A percentile compares a stretch with the other conserved stretches of the same genome.
These are phyloP conservation scores for Holothuria glaberrima DNA, from an alignment of 35 echinoderm and acorn worm genomes.

Conservation along the genomic window DNA sequence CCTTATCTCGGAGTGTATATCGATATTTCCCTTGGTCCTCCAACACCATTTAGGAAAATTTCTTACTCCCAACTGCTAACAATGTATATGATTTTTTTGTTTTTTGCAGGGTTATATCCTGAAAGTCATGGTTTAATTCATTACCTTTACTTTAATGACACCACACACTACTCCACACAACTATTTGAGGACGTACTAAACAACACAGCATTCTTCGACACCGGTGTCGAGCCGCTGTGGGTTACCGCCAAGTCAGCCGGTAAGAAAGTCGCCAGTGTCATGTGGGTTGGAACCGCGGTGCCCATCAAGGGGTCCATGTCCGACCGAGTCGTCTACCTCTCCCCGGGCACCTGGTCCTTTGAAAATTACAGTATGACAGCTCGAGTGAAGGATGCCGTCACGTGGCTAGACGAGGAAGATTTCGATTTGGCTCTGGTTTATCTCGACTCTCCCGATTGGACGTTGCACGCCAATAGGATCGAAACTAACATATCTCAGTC, in stretches of 20 bases:
- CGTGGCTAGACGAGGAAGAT: constrained; percentile 79
- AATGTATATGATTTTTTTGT: background rate
- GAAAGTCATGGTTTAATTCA: constrained; percentile 82
- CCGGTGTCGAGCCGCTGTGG: constrained; percentile 89
- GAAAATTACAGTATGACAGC: constrained; percentile 42
- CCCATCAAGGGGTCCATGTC: constrained; percentile 71
- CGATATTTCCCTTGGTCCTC: no score
- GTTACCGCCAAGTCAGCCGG: constrained; percentile 85
- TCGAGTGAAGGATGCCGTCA: constrained; percentile 57
- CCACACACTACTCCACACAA: constrained; percentile 21
- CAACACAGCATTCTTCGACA: constrained; percentile 72
- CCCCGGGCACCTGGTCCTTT: background rate
- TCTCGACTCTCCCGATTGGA: constrained; percentile 73
- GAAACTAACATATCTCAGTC: constrained; percentile 38
- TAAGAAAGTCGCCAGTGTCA: constrained; percentile 73
- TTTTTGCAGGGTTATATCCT: constrained; percentile 71
- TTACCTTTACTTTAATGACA: constrained; percentile 69
- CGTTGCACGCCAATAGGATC: constrained; percentile 73
- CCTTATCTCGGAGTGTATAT: no score
- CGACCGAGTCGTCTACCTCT: constrained; percentile 35
- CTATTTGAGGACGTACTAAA: constrained; percentile 69
- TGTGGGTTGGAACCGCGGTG: constrained; percentile 79
- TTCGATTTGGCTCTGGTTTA: constrained; percentile 81
- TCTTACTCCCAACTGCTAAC: no score
- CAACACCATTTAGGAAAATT: no score